Percentiles rank a stretch among this genome's conserved stretches.
Evolutionary conservation across 2,888 invertebrate species (phyloP).

Genomic region (Agrotis exclamationis): DNA sequence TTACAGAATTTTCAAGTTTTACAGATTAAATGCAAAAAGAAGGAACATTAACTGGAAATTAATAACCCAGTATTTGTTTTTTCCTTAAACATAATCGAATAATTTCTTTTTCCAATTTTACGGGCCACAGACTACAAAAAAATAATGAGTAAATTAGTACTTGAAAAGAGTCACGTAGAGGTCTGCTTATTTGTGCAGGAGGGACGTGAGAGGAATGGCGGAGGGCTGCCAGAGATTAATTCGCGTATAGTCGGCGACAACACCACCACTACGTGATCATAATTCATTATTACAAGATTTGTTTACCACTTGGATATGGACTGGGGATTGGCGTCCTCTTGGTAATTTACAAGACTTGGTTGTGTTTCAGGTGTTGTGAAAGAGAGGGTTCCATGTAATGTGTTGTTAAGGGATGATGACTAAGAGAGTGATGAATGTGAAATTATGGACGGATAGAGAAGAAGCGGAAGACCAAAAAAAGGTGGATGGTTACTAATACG

Average conservation of each 20-base stretch:
- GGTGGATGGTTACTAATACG: no score
- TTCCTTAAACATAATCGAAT: background rate
- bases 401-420: no score
- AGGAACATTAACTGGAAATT: background rate
- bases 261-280: slow-evolving; percentile 62
- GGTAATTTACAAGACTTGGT: slow-evolving; percentile 29
- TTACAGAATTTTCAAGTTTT: background rate
- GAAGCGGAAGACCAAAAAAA: no score
- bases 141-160: slow-evolving; percentile 50
- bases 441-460: no score
- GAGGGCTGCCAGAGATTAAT: slow-evolving; percentile 59
- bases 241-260: slow-evolving; percentile 63
- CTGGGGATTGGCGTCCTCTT: slow-evolving; percentile 1
- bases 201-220: slow-evolving; percentile 58
- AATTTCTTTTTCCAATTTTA: background rate
- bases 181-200: slow-evolving; percentile 61
- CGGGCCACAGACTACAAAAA: slow-evolving; percentile 21
- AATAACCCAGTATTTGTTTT: background rate
- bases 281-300: slow-evolving; percentile 64
- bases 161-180: slow-evolving; percentile 59
- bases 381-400: background rate
- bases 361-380: background rate
- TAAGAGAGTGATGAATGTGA: no score
- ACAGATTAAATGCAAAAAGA: background rate
- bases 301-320: slow-evolving; percentile 50